Percentiles rank a stretch among this genome's conserved stretches.
phyloP scores from a whole-genome alignment of 1,140 invertebrate genomes.

The Helicorthomorpha holstii region DNA sequence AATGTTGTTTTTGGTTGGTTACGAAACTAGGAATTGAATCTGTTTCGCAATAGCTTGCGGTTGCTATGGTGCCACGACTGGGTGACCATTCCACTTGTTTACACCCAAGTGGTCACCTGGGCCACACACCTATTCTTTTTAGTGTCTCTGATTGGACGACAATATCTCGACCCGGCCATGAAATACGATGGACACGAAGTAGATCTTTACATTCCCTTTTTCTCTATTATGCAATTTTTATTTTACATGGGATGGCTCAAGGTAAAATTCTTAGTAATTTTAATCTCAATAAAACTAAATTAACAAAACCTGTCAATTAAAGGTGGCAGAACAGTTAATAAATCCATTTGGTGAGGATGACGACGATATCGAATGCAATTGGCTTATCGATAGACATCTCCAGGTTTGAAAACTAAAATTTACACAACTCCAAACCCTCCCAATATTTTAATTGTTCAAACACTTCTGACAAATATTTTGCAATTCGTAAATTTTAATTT shows the following conservation, averaged over 20 bases:
- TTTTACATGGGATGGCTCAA: conserved; percentile 37
- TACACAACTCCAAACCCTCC: neutral
- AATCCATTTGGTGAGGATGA: conserved; percentile 90
- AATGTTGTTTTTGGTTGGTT: neutral
- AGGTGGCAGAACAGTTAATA: conserved; percentile 79
- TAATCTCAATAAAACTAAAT: too few species aligned
- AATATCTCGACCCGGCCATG: conserved; percentile 20
- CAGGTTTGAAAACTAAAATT: conserved; percentile 37
- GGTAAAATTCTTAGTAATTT: conserved; percentile 12
- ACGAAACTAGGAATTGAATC: conserved; percentile 19
- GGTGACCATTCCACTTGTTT: conserved; percentile 30
- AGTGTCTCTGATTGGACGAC: conserved; percentile 23
- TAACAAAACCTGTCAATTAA: too few species aligned
- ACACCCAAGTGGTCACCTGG: conserved; percentile 29
- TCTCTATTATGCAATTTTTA: conserved; percentile 29
- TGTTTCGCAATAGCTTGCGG: conserved; percentile 23
- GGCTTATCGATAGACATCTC: conserved; percentile 76
- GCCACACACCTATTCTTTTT: conserved; percentile 31
- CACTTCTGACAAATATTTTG: too few species aligned
- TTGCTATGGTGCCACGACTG: conserved; percentile 29
- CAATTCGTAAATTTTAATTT: too few species aligned
- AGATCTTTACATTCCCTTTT: conserved; percentile 19
- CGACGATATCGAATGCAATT: conserved; percentile 76
- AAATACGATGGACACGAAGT: conserved; percentile 16
- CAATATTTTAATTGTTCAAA: conserved; percentile 2